Conservation (phyloP, 2,113 vertebrate species). For the Boulengeromyrus knoepffleri region DNA sequence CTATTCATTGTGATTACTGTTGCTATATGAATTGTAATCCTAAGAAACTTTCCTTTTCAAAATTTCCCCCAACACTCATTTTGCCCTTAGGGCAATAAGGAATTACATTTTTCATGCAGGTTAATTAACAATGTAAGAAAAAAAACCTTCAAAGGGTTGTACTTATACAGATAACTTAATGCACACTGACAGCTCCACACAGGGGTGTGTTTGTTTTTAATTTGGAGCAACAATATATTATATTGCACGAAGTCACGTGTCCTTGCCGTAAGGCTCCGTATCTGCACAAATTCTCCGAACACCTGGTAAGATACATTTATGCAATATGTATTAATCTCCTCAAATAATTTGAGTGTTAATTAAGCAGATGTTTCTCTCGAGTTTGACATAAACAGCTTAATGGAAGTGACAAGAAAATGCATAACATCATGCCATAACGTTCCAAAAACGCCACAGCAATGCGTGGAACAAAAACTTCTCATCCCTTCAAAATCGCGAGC, state of each 20-base stretch:
- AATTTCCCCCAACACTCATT: background rate
- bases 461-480: background rate
- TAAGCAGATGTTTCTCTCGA: background rate
- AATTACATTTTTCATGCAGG: background rate
- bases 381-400: background rate
- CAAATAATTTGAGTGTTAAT: conserved; percentile 1
- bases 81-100: conserved; percentile 2
- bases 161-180: background rate
- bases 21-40: background rate
- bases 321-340: background rate
- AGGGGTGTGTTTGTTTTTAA: background rate
- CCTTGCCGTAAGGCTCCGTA: background rate
- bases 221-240: background rate
- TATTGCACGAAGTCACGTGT: background rate
- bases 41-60: background rate
- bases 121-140: conserved; percentile 5
- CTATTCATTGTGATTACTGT: background rate
- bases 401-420: background rate
- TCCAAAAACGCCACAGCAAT: background rate
- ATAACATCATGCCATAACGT: background rate
- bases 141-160: conserved; percentile 1
- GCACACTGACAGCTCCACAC: background rate
- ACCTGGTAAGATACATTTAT: background rate
- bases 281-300: background rate
- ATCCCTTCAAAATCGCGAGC: background rate